Evolutionary conservation across 2,797 vertebrate species (phyloP).

Genomic region (Peromyscus aztecus): DNA sequence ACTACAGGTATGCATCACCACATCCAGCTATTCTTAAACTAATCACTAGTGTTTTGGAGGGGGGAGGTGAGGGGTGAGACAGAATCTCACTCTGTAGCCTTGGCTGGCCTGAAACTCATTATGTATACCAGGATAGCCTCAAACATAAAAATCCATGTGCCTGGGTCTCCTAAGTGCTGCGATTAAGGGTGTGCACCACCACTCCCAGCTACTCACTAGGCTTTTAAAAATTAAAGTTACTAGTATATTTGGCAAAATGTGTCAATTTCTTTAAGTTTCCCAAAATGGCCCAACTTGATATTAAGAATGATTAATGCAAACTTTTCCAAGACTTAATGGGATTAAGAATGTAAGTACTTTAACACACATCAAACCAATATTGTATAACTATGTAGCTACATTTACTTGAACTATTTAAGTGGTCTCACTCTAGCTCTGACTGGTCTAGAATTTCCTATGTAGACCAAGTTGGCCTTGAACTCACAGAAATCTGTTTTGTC

Average conservation of each 20-base stretch:
- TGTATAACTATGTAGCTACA: slow-evolving; percentile 10
- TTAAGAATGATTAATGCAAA: slow-evolving; percentile 7
- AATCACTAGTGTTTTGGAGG: not conserved
- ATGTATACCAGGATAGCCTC: not conserved
- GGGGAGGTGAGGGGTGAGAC: not conserved
- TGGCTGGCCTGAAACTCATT: not conserved
- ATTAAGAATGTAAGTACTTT: slow-evolving; percentile 58
- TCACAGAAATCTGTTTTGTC: not conserved
- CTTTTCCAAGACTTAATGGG: slow-evolving; percentile 16
- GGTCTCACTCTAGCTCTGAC: not conserved
- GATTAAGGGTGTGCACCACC: not conserved
- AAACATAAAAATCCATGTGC: not conserved
- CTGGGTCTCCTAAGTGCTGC: not conserved
- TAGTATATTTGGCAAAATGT: slow-evolving; percentile 52
- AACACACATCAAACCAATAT: slow-evolving; percentile 29
- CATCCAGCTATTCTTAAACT: not conserved
- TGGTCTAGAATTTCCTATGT: not conserved
- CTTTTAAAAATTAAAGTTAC: slow-evolving; percentile 43
- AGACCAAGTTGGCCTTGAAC: not conserved
- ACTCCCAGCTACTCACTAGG: not conserved
- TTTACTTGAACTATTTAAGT: slow-evolving; percentile 35
- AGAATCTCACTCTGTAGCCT: not conserved
- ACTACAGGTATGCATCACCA: not conserved
- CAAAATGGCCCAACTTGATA: slow-evolving; percentile 50
- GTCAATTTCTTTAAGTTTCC: slow-evolving; percentile 62